Evolutionary conservation across 2,888 invertebrate species (phyloP), one percentile per base, ranked within the genome.

Genomic region (Deilephila elpenor): DNA sequence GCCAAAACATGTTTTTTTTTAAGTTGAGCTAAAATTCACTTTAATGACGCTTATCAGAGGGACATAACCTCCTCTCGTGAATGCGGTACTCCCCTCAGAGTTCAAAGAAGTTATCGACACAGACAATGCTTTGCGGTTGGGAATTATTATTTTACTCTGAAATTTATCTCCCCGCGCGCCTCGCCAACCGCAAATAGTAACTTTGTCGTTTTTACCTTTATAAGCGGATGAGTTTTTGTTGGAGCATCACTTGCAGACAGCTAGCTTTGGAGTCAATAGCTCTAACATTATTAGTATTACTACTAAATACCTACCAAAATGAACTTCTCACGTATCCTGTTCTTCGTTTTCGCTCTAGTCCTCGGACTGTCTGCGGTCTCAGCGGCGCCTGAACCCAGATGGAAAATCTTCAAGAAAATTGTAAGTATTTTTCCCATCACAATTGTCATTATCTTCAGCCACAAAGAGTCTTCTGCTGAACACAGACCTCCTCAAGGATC

Each of bases 321-420:
- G 89, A 88, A 89, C 75, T 88, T 89, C 81, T 74, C 82, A 4
- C 82, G 80, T 64, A 71, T 89, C 59, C 80, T 89, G 4, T 84
- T 89, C 70, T 85, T 89, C 75, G 82, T 86, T 51, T 87, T 88
- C 74, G 86, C 86, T 73, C 84, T 88, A 74, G 78, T 86, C 64
- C 74, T 89, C 74, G 86, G 83, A 25, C 62, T 89, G 73, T 79
- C 79, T 29, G 73, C 83, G 7, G 88, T 88, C 0, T 79, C 86
- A 4, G 89, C 85, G 1, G 86, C 86, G 8, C 89, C 88, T 0
- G 82, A 84, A 53, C 89, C 90, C 0, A 80, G 79, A 74, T 89
- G 89, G 89, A 90, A 86, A 71, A 74, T 86, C 8, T 89, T 89
- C 73, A 90, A 89, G 78, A 90, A 86, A 84, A 79, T 91, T 82